phyloP scores from a whole-genome alignment of 2,888 invertebrate genomes.

The Argyra leucocephala region DNA sequence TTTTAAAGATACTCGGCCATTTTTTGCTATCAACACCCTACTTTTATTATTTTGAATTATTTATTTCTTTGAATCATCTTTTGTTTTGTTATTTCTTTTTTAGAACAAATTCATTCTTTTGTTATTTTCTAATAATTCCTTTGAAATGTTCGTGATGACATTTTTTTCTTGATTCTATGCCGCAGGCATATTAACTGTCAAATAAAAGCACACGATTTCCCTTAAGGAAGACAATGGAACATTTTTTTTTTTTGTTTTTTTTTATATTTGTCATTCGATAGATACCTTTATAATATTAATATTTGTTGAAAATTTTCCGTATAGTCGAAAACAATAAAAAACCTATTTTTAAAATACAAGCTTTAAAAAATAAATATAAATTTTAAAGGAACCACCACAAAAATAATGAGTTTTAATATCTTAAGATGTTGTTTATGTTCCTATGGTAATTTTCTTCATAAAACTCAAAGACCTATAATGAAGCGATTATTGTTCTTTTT shows the following conservation, averaged over 20 bases:
- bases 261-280: too few relatives aligned
- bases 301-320: too few relatives aligned
- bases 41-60: neutral
- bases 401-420: too few relatives aligned
- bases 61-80: neutral
- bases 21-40: neutral
- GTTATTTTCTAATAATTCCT: neutral
- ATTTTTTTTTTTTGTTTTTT: neutral
- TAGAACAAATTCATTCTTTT: neutral
- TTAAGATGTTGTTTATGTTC: too few relatives aligned
- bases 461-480: too few relatives aligned
- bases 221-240: neutral
- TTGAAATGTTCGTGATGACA: neutral
- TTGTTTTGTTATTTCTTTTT: neutral
- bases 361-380: too few relatives aligned
- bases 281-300: too few relatives aligned
- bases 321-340: too few relatives aligned
- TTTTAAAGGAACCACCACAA: too few relatives aligned
- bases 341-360: too few relatives aligned
- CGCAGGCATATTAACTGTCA: neutral
- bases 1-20: neutral
- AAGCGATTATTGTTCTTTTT: too few relatives aligned
- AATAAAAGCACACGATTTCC: neutral
- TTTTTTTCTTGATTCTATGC: neutral
- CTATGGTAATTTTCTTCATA: too few relatives aligned